Percentiles rank a stretch among this genome's conserved stretches.
Conservation (phyloP, 1,140 invertebrate genomes). For the Drosophila arizonae region DNA sequence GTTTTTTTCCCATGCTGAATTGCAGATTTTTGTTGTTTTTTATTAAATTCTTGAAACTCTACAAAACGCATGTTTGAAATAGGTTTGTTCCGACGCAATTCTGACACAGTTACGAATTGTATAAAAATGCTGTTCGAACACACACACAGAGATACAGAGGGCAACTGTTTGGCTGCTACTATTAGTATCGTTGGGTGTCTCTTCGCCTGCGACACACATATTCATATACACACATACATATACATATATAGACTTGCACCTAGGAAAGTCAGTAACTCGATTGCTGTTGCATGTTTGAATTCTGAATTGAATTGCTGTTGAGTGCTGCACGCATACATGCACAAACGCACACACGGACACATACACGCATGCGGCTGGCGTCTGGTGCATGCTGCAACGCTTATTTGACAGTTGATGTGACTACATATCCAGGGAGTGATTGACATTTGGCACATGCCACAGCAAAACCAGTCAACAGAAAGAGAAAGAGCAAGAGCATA, state of each 20-base stretch:
- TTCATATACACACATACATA: constrained; percentile 19
- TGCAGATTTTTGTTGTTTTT: background rate
- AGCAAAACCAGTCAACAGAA: constrained; percentile 25
- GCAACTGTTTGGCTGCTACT: constrained; percentile 29
- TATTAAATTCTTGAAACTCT: constrained; percentile 2
- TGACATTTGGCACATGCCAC: constrained; percentile 73
- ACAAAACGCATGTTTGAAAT: background rate
- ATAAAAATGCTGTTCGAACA: constrained; percentile 68
- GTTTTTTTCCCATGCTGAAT: background rate
- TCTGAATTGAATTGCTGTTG: constrained; percentile 76
- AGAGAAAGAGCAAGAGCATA: background rate
- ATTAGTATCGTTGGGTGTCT: constrained; percentile 43
- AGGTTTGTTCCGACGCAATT: constrained; percentile 38
- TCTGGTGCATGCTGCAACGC: constrained; percentile 56
- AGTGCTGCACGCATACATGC: constrained; percentile 55
- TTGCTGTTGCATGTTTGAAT: constrained; percentile 80
- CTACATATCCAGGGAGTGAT: constrained; percentile 77
- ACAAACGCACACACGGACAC: constrained; percentile 20
- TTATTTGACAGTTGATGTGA: constrained; percentile 80
- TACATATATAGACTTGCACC: constrained; percentile 19
- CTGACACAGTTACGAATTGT: constrained; percentile 75
- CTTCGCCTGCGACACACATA: constrained; percentile 31
- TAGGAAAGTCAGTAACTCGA: constrained; percentile 57
- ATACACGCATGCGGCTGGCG: constrained; percentile 10
- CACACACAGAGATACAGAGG: constrained; percentile 31